These are phyloP conservation scores for Glyphotaelius pellucidus DNA, from an alignment of 2,888 invertebrate species.

Conservation along the genomic window DNA sequence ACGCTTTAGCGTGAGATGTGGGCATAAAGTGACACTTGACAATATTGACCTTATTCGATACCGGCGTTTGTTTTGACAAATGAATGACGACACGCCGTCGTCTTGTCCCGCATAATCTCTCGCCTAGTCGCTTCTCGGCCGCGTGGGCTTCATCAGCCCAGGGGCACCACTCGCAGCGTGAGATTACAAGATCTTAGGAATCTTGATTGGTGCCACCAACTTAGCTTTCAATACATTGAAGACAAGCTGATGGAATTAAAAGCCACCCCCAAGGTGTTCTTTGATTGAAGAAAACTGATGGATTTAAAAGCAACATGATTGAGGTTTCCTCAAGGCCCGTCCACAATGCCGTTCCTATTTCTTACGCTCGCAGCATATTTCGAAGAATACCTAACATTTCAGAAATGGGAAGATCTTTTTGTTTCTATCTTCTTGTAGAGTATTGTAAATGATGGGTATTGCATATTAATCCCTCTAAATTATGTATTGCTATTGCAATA, in stretches of 20 bases:
- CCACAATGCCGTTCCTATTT: too few species aligned
- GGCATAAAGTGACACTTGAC: neutral
- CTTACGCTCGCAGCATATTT: neutral
- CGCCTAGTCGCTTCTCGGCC: neutral
- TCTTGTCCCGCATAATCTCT: slow-evolving; percentile 4
- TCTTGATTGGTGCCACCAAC: neutral
- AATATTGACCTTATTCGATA: slow-evolving; percentile 14
- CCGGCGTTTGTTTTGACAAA: slow-evolving; percentile 16
- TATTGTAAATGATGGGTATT: too few species aligned
- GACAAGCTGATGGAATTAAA: too few species aligned
- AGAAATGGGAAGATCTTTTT: neutral
- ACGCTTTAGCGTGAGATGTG: neutral
- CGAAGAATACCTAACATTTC: neutral
- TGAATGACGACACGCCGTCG: neutral
- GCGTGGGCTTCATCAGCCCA: neutral
- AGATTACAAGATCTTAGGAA: too few species aligned
- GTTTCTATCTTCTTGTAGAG: neutral
- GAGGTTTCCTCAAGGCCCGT: too few species aligned
- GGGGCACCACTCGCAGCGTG: neutral
- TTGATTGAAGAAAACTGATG: too few species aligned
- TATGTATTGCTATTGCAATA: too few species aligned
- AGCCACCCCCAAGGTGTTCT: too few species aligned
- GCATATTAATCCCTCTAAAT: too few species aligned
- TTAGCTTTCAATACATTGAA: neutral
- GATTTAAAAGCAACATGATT: too few species aligned